These are phyloP conservation scores for Smutsia gigantea DNA, from an alignment of 2,797 vertebrate genomes.

Conservation along the genomic window DNA sequence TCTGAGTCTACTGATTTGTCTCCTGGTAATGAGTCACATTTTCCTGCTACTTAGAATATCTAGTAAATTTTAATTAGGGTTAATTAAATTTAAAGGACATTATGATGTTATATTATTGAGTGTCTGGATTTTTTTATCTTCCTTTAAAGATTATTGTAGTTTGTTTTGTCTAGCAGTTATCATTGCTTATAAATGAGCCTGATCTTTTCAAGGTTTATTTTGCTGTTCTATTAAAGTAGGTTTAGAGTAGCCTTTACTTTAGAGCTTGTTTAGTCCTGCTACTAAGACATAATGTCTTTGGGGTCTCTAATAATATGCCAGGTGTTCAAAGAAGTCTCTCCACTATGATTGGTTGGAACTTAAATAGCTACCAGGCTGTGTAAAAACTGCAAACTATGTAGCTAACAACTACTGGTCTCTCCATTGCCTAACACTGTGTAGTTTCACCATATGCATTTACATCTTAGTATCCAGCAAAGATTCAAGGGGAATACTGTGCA, in stretches of 20 bases:
- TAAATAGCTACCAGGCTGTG: background rate
- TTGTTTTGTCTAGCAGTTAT: background rate
- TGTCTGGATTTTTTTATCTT: background rate
- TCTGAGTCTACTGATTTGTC: background rate
- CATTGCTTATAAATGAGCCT: background rate
- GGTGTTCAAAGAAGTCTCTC: background rate
- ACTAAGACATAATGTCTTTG: background rate
- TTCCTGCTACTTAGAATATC: background rate
- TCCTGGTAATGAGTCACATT: background rate
- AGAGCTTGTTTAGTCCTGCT: background rate
- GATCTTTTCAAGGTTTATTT: background rate
- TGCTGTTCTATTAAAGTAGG: background rate
- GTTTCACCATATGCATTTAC: background rate
- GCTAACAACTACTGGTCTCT: background rate
- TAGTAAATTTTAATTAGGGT: background rate
- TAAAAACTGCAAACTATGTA: background rate
- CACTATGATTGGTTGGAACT: background rate
- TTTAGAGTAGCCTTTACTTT: background rate
- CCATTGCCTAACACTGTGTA: background rate
- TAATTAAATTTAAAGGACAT: background rate
- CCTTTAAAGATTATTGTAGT: background rate
- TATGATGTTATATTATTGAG: background rate
- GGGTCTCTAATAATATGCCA: background rate
- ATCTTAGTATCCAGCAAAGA: background rate
- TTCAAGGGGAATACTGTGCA: background rate